Evolutionary conservation across 2,113 vertebrate species (phyloP), one percentile per base, ranked within the genome.

Genomic region (Spea multiplicata): DNA sequence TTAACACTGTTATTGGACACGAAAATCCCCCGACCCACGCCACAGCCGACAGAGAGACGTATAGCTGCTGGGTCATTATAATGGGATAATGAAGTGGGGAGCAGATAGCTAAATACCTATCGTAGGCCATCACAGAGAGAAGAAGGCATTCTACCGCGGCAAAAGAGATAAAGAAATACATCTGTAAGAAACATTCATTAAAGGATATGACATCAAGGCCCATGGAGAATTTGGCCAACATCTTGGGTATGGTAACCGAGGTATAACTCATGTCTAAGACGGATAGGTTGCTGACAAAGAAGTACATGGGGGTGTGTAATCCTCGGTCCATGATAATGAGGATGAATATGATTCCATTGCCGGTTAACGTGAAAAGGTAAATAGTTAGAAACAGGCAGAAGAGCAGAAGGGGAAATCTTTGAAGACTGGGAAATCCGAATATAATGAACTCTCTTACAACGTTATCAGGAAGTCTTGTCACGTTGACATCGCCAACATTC

Each of bases 61-160:
- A 87, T 5, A 16, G 45, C 44, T 55, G 82, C 52, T 73, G 80
- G 5, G 83, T 86, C 84, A 83, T 78, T 30, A 81, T 81, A 61
- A 13, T 66, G 0, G 53, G 4, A 13, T 85, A 85, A 65, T 0
- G 71, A 53, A 89, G 80, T 12, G 81, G 81, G 8, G 46, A 17
- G 47, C 81, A 82, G 66, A 82, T 82, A 73, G 76, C 81, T 13
- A 82, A 6, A 16, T 69, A 82, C 14, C 72, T 48, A 47, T 82
- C 81, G 45, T 74, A 73, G 4, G 81, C 81, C 81, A 82, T 82
- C 2, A 80, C 45, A 4, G 50, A 70, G 47, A 75, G 70, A 14
- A 82, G 77, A 52, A 66, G 9, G 30, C 64, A 66, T 44, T 66
- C 64, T 6, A 17, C 44, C 30, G 64, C 30, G 4, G 5, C 64